Percentiles rank a stretch among this genome's conserved stretches.
Conservation (phyloP, 2,797 vertebrate species). For the Liparis tanakae region DNA sequence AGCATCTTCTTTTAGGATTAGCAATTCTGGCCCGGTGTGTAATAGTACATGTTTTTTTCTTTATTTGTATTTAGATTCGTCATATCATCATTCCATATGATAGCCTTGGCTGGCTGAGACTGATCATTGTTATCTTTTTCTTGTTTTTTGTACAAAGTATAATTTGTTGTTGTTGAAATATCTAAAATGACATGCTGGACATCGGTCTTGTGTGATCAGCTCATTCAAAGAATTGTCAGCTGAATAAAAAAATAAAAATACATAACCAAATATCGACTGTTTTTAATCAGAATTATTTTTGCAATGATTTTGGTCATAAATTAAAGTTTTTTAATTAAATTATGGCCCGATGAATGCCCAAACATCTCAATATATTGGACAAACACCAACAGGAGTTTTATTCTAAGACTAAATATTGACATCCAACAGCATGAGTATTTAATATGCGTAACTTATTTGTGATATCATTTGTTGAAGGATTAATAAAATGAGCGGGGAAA, state of each 20-base stretch:
- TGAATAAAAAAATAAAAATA: constrained; percentile 53
- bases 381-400: background rate
- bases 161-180: constrained; percentile 56
- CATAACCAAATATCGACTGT: constrained; percentile 22
- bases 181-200: constrained; percentile 79
- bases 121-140: constrained; percentile 64
- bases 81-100: constrained; percentile 58
- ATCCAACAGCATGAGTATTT: background rate
- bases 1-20: constrained; percentile 20
- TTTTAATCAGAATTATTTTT: constrained; percentile 8
- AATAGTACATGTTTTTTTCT: constrained; percentile 24
- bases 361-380: background rate
- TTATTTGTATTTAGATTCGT: constrained; percentile 49
- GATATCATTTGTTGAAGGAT: background rate
- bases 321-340: background rate
- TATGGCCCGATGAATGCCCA: background rate
- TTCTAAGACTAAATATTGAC: background rate
- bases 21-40: constrained; percentile 34
- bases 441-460: background rate
- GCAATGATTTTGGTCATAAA: background rate
- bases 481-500: background rate
- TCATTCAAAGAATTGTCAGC: constrained; percentile 46
- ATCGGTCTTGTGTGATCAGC: constrained; percentile 69
- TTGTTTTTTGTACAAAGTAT: constrained; percentile 66
- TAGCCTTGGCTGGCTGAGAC: constrained; percentile 83